These are phyloP conservation scores for Antechinus flavipes DNA, from an alignment of 2,113 vertebrate genomes.

Conservation along the genomic window DNA sequence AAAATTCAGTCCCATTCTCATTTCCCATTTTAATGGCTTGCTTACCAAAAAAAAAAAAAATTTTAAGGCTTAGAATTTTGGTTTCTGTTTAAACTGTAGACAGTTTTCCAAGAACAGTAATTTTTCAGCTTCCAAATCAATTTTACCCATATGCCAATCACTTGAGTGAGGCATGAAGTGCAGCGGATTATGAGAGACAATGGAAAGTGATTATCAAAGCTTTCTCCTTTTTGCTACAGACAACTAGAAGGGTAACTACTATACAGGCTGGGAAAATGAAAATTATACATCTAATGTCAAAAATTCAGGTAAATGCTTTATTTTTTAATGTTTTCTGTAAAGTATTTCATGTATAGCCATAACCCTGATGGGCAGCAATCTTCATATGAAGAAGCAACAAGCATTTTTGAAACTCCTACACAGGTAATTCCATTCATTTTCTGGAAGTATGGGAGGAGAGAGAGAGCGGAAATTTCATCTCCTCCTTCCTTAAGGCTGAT, in stretches of 20 bases:
- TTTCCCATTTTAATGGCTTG: slow-evolving; percentile 24
- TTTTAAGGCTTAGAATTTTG: neutral
- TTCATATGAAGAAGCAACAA: neutral
- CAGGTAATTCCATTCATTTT: neutral
- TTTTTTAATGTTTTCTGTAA: neutral
- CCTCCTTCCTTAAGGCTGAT: neutral
- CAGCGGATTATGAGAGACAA: neutral
- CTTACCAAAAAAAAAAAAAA: neutral
- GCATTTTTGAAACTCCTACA: neutral
- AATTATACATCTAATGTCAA: neutral
- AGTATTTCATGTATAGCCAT: neutral
- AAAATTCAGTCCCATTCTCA: slow-evolving; percentile 34
- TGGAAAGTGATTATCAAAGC: neutral
- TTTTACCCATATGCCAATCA: neutral
- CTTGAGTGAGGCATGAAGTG: neutral
- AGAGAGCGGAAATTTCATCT: neutral
- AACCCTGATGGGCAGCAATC: neutral
- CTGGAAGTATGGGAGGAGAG: neutral
- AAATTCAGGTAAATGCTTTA: neutral
- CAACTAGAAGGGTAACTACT: neutral
- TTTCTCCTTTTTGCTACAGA: neutral
- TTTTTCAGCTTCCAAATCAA: slow-evolving; percentile 3
- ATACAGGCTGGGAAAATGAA: neutral
- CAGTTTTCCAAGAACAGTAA: neutral
- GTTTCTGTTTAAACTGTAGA: neutral